Conservation (phyloP, 2,888 invertebrate genomes). For the Drosophila meridionalis region DNA sequence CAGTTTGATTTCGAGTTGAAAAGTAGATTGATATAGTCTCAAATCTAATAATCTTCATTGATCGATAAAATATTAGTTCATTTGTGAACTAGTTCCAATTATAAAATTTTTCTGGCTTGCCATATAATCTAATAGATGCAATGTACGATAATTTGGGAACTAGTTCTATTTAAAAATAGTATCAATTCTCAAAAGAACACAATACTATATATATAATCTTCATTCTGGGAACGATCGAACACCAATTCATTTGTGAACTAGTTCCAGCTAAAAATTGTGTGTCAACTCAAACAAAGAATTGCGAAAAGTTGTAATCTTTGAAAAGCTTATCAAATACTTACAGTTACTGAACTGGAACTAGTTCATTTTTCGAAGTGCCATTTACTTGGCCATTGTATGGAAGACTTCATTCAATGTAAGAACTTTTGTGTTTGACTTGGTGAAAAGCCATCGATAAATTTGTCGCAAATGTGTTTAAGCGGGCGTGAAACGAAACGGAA, state of each 20-base stretch:
- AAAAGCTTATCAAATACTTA: not conserved
- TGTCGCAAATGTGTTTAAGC: constrained; percentile 5
- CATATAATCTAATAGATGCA: too few relatives aligned
- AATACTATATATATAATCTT: too few relatives aligned
- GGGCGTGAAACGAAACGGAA: constrained; percentile 7
- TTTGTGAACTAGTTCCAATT: not conserved
- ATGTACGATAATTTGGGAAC: too few relatives aligned
- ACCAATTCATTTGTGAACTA: not conserved
- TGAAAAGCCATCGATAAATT: constrained; percentile 9
- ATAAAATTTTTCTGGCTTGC: too few relatives aligned
- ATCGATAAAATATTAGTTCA: not conserved
- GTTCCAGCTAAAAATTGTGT: not conserved
- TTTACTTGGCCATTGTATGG: not conserved
- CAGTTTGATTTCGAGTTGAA: not conserved
- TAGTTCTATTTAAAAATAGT: too few relatives aligned
- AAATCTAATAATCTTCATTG: too few relatives aligned
- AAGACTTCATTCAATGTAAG: not conserved
- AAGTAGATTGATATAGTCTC: too few relatives aligned
- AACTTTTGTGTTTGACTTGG: not conserved
- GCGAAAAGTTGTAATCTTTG: not conserved
- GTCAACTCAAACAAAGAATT: too few relatives aligned
- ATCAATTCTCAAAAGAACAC: too few relatives aligned
- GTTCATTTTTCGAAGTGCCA: not conserved
- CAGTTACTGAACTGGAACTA: not conserved
- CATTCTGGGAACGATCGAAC: not conserved